Conservation (phyloP, 2,797 vertebrate species). For the Urosaurus nigricauda region DNA sequence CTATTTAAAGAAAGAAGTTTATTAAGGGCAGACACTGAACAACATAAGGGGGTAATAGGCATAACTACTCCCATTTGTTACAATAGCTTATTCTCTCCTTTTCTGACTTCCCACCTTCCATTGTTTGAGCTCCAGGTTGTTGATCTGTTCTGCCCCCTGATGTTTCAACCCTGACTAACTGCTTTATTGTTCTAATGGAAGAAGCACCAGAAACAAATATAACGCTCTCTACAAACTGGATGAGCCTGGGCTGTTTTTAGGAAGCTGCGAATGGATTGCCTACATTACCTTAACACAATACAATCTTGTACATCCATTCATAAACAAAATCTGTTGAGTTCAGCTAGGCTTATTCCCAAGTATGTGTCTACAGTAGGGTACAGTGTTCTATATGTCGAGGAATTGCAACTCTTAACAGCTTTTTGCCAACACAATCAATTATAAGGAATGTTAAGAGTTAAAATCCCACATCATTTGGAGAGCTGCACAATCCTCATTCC, state of each 20-base stretch:
- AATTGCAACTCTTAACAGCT: no score
- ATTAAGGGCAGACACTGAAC: not conserved
- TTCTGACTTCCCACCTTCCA: not conserved
- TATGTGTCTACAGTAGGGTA: not conserved
- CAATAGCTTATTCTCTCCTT: not conserved
- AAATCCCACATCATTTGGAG: no score
- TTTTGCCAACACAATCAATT: no score
- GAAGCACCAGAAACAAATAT: constrained; percentile 1
- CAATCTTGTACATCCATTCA: not conserved
- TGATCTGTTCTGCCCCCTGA: not conserved
- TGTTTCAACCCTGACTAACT: not conserved
- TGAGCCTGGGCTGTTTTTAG: not conserved
- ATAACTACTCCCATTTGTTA: not conserved
- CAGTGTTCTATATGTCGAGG: no score
- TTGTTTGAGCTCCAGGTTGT: not conserved
- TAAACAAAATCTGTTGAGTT: not conserved
- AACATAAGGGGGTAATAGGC: not conserved
- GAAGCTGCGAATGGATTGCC: not conserved
- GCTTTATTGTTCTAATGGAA: not conserved
- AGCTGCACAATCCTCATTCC: no score
- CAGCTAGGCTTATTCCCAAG: not conserved
- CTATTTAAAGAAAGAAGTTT: constrained; percentile 6
- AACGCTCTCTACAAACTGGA: not conserved
- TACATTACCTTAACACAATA: not conserved
- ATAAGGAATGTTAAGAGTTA: no score